These are phyloP conservation scores for Bolinopsis microptera DNA, from an alignment of 37 sponge, comb jelly and placozoan species.

Conservation along the genomic window DNA sequence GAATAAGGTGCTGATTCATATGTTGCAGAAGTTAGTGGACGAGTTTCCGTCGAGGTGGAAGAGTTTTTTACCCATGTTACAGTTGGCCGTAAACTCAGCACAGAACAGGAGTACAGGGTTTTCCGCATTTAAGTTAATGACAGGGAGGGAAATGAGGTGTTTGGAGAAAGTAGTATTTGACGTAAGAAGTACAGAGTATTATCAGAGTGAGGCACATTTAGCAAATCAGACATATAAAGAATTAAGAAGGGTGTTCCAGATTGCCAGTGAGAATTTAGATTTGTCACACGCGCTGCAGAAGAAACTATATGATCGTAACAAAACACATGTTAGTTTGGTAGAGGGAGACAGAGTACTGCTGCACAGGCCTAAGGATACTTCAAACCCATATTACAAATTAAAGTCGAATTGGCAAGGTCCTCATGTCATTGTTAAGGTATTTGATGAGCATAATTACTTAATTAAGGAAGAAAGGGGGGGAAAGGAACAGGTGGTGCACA, in stretches of 20 bases:
- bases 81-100: constrained; percentile 1
- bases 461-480: neutral
- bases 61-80: neutral
- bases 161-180: no score
- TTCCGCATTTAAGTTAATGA: no score
- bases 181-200: no score
- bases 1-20: constrained; percentile 1
- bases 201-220: no score
- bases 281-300: constrained; percentile 47
- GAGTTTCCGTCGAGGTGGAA: neutral
- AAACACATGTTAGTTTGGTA: no score
- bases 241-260: no score
- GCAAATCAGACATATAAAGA: no score
- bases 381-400: neutral
- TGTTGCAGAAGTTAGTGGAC: neutral
- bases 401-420: neutral
- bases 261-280: no score
- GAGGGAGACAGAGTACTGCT: constrained; percentile 36
- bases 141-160: no score
- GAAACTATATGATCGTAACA: constrained; percentile 21
- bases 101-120: no score
- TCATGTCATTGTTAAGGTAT: neutral
- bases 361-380: neutral
- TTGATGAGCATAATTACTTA: constrained; percentile 1
- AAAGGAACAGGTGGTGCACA: neutral